Percentiles rank a stretch among this genome's conserved stretches.
These are phyloP conservation scores for Schizopygopsis malacanthus DNA, from an alignment of 2,797 vertebrate genomes.

Conservation along the genomic window DNA sequence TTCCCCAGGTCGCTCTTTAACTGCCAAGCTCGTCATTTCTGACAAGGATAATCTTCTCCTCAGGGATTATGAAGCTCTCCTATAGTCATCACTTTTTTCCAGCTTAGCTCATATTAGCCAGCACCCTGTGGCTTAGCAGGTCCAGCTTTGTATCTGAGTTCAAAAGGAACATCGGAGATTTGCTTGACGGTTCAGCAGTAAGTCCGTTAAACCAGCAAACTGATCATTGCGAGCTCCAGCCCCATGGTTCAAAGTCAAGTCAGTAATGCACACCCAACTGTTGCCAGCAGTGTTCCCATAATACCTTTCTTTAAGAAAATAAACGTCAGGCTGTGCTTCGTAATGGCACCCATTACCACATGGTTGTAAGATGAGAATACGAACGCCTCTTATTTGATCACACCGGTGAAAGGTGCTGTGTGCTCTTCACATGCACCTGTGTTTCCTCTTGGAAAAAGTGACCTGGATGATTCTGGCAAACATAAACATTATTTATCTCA, in stretches of 20 bases:
- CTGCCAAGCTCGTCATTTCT: constrained; percentile 73
- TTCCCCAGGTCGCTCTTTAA: constrained; percentile 62
- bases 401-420: neutral
- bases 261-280: constrained; percentile 62
- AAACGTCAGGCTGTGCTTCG: constrained; percentile 7
- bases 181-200: constrained; percentile 67
- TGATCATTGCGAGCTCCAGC: constrained; percentile 59
- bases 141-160: constrained; percentile 76
- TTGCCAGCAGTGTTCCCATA: constrained; percentile 61
- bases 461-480: neutral
- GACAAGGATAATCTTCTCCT: constrained; percentile 77
- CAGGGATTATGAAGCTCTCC: constrained; percentile 79
- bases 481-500: neutral
- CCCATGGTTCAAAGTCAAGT: constrained; percentile 65
- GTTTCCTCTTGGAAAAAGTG: neutral
- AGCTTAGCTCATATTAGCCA: constrained; percentile 81
- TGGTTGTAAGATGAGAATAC: constrained; percentile 31
- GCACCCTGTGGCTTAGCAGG: constrained; percentile 74
- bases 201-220: constrained; percentile 68
- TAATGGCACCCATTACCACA: constrained; percentile 42
- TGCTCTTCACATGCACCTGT: neutral
- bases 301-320: constrained; percentile 57
- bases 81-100: constrained; percentile 79
- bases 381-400: constrained; percentile 4
- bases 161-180: constrained; percentile 77